Evolutionary conservation across 2,888 invertebrate genomes (phyloP).

Genomic region (Nephrocerus scutellatus): DNA sequence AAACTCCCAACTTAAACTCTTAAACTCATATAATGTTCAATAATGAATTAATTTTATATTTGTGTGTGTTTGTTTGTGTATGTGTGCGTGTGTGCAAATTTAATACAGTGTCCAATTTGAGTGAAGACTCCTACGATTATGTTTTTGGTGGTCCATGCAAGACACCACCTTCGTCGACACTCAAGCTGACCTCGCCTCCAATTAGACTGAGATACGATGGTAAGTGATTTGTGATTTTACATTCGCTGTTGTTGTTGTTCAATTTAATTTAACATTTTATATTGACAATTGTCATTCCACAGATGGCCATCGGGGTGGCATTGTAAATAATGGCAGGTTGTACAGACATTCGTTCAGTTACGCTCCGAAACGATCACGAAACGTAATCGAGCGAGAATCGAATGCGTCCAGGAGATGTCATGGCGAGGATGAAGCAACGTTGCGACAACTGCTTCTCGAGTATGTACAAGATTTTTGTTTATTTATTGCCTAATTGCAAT

Average conservation of each 20-base stretch:
- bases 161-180: constrained; percentile 48
- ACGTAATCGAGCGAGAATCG: constrained; percentile 43
- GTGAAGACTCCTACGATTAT: constrained; percentile 50
- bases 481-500: constrained; percentile 4
- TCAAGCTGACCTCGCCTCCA: constrained; percentile 50
- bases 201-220: constrained; percentile 48
- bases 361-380: constrained; percentile 46
- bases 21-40: constrained; percentile 10
- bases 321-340: constrained; percentile 46
- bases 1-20: constrained; percentile 1
- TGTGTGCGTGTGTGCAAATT: constrained; percentile 15
- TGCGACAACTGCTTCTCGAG: constrained; percentile 93
- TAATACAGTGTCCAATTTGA: constrained; percentile 48
- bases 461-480: constrained; percentile 52
- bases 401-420: constrained; percentile 47
- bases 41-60: constrained; percentile 10
- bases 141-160: constrained; percentile 50
- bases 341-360: constrained; percentile 48
- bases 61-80: constrained; percentile 15
- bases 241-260: background rate
- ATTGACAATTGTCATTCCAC: too few species aligned
- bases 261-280: background rate
- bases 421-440: constrained; percentile 82
- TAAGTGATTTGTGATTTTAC: constrained; percentile 25
- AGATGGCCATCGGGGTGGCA: constrained; percentile 44